These are phyloP conservation scores for Heptranchias perlo DNA, from an alignment of 2,113 vertebrate species.

Conservation along the genomic window DNA sequence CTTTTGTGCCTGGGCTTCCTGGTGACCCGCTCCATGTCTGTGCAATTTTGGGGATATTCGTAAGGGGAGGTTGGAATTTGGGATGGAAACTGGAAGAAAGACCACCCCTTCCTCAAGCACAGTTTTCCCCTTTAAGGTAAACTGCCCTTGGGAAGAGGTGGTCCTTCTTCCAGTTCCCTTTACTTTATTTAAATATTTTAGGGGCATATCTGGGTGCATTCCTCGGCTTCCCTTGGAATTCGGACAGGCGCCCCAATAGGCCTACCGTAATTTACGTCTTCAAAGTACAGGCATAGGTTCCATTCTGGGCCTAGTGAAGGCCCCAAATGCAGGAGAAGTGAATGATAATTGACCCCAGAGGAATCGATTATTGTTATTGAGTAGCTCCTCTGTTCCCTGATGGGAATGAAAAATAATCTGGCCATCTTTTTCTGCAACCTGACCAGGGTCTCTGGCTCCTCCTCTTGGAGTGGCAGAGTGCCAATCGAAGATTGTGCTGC, in stretches of 20 bases:
- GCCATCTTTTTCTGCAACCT: too few species aligned
- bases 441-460: too few species aligned
- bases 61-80: not conserved
- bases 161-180: not conserved
- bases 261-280: not conserved
- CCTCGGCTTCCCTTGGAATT: not conserved
- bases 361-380: too few species aligned
- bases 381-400: too few species aligned
- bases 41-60: not conserved
- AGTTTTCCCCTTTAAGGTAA: not conserved
- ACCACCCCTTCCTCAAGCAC: not conserved
- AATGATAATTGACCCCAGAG: too few species aligned
- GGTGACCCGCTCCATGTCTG: not conserved
- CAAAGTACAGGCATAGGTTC: too few species aligned
- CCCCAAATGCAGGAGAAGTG: too few species aligned
- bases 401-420: too few species aligned
- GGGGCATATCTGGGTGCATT: not conserved
- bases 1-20: not conserved
- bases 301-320: too few species aligned
- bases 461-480: too few species aligned
- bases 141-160: not conserved
- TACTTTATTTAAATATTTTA: not conserved
- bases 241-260: not conserved
- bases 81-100: not conserved
- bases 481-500: too few species aligned